phyloP scores from a whole-genome alignment of 2,888 invertebrate species.

The Timema podura region DNA sequence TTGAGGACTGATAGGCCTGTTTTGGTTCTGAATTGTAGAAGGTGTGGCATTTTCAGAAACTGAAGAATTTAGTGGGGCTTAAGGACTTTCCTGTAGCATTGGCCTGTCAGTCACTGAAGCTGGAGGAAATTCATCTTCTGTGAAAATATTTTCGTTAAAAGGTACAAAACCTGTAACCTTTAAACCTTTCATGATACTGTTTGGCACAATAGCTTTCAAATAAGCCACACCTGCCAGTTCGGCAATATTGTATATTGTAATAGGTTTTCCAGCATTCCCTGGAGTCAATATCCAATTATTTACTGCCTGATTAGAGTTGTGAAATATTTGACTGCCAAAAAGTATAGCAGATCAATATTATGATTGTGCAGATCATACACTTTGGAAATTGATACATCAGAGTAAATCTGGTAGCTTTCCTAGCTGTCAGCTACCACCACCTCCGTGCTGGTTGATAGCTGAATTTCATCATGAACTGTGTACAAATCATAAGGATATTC shows the following conservation, averaged over 20 bases:
- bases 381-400: no score
- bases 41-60: neutral
- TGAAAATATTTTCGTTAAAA: neutral
- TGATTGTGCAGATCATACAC: no score
- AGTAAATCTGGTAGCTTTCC: no score
- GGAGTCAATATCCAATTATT: slow-evolving; percentile 13
- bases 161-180: neutral
- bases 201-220: neutral
- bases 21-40: no score
- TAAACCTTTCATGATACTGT: neutral
- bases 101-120: slow-evolving; percentile 1
- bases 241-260: neutral
- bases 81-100: neutral
- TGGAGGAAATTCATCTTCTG: neutral
- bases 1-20: neutral
- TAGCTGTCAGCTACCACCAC: no score
- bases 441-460: no score
- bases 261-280: neutral
- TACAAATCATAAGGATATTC: no score
- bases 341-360: no score
- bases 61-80: neutral
- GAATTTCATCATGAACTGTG: no score
- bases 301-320: slow-evolving; percentile 14
- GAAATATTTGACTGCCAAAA: no score
- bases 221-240: slow-evolving; percentile 6